phyloP scores from a whole-genome alignment of 1,140 invertebrate species.

The Neodiprion lecontei region DNA sequence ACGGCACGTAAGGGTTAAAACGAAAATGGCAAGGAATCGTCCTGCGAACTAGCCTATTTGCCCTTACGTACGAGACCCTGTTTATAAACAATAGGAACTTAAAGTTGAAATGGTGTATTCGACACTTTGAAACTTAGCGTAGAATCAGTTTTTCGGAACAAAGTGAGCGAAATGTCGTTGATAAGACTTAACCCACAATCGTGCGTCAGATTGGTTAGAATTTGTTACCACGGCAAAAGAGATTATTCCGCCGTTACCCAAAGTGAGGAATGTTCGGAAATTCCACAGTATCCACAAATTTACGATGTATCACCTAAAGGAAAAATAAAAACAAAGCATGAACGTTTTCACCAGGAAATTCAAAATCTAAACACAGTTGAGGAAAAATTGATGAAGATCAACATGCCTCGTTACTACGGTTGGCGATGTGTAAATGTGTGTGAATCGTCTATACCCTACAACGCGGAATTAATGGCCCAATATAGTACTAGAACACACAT shows the following conservation, averaged over 20 bases:
- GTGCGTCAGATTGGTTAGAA: neutral
- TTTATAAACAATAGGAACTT: too few species aligned
- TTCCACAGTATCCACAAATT: constrained; percentile 69
- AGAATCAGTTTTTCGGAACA: too few species aligned
- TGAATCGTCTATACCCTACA: constrained; percentile 70
- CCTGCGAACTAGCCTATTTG: too few species aligned
- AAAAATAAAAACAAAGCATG: constrained; percentile 50
- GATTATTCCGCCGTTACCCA: constrained; percentile 16
- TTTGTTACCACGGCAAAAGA: neutral
- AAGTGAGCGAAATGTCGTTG: constrained; percentile 21
- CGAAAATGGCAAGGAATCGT: too few species aligned
- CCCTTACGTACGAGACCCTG: too few species aligned
- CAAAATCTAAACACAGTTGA: constrained; percentile 74
- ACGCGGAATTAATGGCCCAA: constrained; percentile 71
- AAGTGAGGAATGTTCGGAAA: constrained; percentile 55
- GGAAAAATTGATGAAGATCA: constrained; percentile 81
- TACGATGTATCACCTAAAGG: constrained; percentile 60
- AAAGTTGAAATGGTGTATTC: too few species aligned
- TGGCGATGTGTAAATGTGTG: constrained; percentile 70
- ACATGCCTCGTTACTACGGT: constrained; percentile 82
- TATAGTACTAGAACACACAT: constrained; percentile 77
- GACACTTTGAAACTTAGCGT: too few species aligned
- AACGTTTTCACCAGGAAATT: constrained; percentile 66
- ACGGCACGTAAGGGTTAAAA: too few species aligned
- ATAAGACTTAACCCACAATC: constrained; percentile 22